phyloP scores from a whole-genome alignment of 1,140 invertebrate genomes.

The Eumaeus atala region DNA sequence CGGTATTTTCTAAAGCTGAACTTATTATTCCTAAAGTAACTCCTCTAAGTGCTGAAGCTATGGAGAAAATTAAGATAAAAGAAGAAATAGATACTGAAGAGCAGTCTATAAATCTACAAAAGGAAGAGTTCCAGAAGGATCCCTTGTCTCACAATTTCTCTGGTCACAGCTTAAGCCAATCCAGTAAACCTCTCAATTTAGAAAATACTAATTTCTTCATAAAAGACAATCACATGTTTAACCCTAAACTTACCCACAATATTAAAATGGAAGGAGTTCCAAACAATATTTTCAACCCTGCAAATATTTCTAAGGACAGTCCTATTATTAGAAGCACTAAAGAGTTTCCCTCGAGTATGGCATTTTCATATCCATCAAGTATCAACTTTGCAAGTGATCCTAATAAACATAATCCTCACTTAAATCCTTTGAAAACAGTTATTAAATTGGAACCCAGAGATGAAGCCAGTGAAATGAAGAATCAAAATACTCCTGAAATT shows the following conservation, averaged over 20 bases:
- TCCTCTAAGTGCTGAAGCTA: constrained; percentile 57
- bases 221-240: constrained; percentile 64
- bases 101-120: constrained; percentile 54
- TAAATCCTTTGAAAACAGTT: constrained; percentile 69
- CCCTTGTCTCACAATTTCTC: constrained; percentile 60
- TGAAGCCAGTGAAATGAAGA: constrained; percentile 75
- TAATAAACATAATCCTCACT: constrained; percentile 58
- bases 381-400: constrained; percentile 58
- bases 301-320: constrained; percentile 59
- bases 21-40: constrained; percentile 76
- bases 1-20: constrained; percentile 73
- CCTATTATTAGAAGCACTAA: constrained; percentile 61
- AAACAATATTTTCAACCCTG: constrained; percentile 61
- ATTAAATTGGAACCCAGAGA: constrained; percentile 77
- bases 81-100: constrained; percentile 75
- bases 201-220: constrained; percentile 67
- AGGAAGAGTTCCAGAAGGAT: constrained; percentile 64
- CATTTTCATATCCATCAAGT: constrained; percentile 55
- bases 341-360: constrained; percentile 52
- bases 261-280: constrained; percentile 65
- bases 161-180: constrained; percentile 48
- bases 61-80: constrained; percentile 75
- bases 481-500: constrained; percentile 62
- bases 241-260: constrained; percentile 56
- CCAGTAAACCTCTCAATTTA: constrained; percentile 57